Base-by-base conservation (phyloP, 2,888 invertebrate genomes). In the Dolichomitus sp. region DNA sequence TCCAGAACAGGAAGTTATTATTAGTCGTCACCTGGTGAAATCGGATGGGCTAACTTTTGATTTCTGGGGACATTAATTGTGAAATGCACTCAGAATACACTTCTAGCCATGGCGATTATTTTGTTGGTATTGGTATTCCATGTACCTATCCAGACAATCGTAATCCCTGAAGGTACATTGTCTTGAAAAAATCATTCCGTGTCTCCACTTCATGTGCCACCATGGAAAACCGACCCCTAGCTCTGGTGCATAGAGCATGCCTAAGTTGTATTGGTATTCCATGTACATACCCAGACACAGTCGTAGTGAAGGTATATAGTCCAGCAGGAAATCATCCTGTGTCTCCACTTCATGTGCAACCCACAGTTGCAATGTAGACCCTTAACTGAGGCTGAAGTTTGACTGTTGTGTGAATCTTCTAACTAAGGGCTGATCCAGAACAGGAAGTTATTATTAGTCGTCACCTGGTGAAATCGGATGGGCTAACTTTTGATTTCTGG, bases 181-280 rank as follows among this genome's bases (percentile, higher is more conserved):
- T 23, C 23, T 23, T 23, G 23, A 23, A 2, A 23, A 23, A n/a
- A n/a, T n/a, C n/a, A 23, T 2, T 2, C 23, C 23, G 23, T 23
- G 23, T 23, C 23, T 2, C 23, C 23, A 23, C 23, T 23, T 23
- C 23, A 23, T 23, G 23, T 23, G 23, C n/a, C 23, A 42, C 30
- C 33, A 48, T 37, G 57, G 30, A 68, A 72, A 66, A 72, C 48
- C 59, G n/a, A 57, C 75, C 66, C 68, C 40, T 42, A 14, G 33
- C 19, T 19, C 75, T 66, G 33, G 42, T 66, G 27, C 66, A 48
- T 33, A 17, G 12, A 52, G n/a, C 17, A 27, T 23, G 17, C 19
- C 30, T 17, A 14, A 12, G 5, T 66, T 14, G 48, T 59, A 57
- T 37, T 37, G 23, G 68, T 40, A 50, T 48, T 48, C 33, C 66